These are phyloP conservation scores for Leptinotarsa texana DNA, from an alignment of 1,140 invertebrate genomes.

Conservation along the genomic window DNA sequence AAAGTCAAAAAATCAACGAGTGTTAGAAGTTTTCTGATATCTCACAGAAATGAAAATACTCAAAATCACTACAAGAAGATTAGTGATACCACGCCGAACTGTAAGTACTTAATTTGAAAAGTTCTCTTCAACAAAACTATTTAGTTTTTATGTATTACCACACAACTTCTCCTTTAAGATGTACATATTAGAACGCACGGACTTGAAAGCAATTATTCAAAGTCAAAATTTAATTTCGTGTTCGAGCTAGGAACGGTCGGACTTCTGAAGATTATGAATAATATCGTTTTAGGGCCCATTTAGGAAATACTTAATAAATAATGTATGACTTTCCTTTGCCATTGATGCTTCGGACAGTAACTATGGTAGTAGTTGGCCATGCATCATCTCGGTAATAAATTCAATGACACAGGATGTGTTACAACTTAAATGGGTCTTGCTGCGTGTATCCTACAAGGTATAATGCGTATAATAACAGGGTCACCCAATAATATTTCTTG, in stretches of 20 bases:
- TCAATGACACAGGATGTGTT: background rate
- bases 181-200: background rate
- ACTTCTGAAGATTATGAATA: slow-evolving; percentile 1
- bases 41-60: too few species aligned
- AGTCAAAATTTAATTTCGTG: slow-evolving; percentile 8
- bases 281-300: background rate
- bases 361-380: background rate
- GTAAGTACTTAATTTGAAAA: too few species aligned
- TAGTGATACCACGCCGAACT: too few species aligned
- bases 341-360: slow-evolving; percentile 1
- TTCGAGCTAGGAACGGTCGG: background rate
- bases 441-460: background rate
- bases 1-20: too few species aligned
- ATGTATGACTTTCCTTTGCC: background rate
- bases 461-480: background rate
- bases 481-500: background rate
- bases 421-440: slow-evolving; percentile 2
- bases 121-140: background rate
- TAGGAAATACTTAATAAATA: slow-evolving; percentile 1
- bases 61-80: too few species aligned
- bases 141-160: background rate
- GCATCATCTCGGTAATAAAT: slow-evolving; percentile 3
- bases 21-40: too few species aligned
- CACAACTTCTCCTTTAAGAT: background rate
- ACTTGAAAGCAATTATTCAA: background rate